Conservation (phyloP, 2,797 vertebrate genomes). For the Champsocephalus gunnari region DNA sequence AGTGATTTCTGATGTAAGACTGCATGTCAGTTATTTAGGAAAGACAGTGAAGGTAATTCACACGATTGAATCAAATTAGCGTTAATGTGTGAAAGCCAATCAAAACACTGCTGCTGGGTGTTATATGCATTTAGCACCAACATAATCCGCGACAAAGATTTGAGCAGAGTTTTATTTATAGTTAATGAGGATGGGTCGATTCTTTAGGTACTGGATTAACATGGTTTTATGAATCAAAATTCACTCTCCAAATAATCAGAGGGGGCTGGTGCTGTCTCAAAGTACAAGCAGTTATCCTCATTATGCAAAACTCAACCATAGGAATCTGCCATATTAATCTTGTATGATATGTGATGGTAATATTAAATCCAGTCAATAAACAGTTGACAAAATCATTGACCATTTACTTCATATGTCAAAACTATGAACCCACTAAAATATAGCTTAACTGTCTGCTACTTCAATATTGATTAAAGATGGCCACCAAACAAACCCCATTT, state of each 20-base stretch:
- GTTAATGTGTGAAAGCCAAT: slow-evolving; percentile 16
- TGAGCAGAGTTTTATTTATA: too few relatives aligned
- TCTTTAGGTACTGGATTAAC: not conserved
- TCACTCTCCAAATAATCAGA: slow-evolving; percentile 19
- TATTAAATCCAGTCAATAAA: slow-evolving; percentile 19
- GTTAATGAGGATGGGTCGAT: not conserved
- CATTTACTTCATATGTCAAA: too few relatives aligned
- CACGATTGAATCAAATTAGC: slow-evolving; percentile 3
- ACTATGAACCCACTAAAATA: too few relatives aligned
- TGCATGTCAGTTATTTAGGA: slow-evolving; percentile 14
- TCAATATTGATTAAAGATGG: too few relatives aligned
- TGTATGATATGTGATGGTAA: not conserved
- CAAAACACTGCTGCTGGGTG: slow-evolving; percentile 27
- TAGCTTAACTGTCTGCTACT: too few relatives aligned
- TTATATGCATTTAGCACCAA: slow-evolving; percentile 17
- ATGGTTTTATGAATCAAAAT: slow-evolving; percentile 8
- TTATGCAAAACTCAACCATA: slow-evolving; percentile 36
- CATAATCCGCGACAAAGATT: slow-evolving; percentile 3
- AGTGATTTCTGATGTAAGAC: not conserved
- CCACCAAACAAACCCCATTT: too few relatives aligned
- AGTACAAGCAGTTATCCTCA: slow-evolving; percentile 32
- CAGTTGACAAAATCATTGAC: too few relatives aligned
- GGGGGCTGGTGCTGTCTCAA: slow-evolving; percentile 9
- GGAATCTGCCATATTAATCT: slow-evolving; percentile 20
- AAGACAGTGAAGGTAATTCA: not conserved